phyloP scores from a whole-genome alignment of 2,113 vertebrate species.

The Cinclus cinclus region DNA sequence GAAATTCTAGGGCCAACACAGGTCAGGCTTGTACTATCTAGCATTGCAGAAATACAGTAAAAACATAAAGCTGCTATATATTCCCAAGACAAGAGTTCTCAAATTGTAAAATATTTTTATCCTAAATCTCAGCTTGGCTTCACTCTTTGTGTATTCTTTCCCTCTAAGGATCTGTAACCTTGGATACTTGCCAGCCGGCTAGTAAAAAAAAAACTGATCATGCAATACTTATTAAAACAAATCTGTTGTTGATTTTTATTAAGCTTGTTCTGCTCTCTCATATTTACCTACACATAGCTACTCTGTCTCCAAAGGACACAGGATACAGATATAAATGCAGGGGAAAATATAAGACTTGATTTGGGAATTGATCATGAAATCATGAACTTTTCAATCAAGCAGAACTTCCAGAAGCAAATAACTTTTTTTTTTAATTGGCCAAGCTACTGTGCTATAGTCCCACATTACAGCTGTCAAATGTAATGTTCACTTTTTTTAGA shows the following conservation, averaged over 20 bases:
- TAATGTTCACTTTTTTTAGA: background rate
- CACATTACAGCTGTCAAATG: background rate
- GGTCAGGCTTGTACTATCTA: background rate
- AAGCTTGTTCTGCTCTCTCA: background rate
- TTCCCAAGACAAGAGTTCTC: background rate
- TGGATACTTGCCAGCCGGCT: background rate
- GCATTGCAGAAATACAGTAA: background rate
- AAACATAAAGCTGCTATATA: background rate
- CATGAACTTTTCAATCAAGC: background rate
- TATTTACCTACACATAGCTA: background rate
- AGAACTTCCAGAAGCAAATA: background rate
- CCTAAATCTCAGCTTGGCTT: background rate
- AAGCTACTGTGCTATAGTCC: background rate
- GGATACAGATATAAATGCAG: background rate
- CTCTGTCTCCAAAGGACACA: background rate
- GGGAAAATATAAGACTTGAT: background rate
- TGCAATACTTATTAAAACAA: slow-evolving; percentile 15
- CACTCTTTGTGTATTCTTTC: background rate
- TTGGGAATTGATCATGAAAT: background rate
- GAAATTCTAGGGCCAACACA: background rate
- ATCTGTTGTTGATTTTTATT: slow-evolving; percentile 4
- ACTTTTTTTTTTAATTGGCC: background rate
- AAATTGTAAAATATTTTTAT: background rate
- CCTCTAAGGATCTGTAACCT: background rate
- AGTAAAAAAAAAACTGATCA: slow-evolving; percentile 8